Base-by-base conservation (phyloP, 1,140 invertebrate species). In the Calephelis virginiensis region DNA sequence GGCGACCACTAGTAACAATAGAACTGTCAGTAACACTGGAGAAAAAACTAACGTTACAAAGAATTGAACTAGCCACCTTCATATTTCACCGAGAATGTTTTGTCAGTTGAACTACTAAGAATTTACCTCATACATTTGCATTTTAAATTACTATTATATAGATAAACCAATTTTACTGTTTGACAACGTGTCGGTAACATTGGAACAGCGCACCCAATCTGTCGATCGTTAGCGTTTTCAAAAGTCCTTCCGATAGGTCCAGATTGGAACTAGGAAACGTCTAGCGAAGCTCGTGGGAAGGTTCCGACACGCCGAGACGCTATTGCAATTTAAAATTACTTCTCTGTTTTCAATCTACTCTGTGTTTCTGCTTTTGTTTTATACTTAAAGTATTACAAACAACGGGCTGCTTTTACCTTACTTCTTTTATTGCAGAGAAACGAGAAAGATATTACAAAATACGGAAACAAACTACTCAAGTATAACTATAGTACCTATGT, bases 171-270 rank as follows among this genome's bases (percentile, higher is more conserved):
- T 48, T 46, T 43, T 37, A 53, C 9, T 28, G 11, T 46, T 28
- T 8, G 38, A 10, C 28, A 8, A 47, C 28, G 67, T 70, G 73
- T 76, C 74, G 68, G 50, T 14, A 56, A 45, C 65, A 74, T 13
- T 79, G 77, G 68, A 8, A 40, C 65, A 66, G 11, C 62, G 66
- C 67, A 60, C 47, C 70, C 73, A 74, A 81, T 74, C 68, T 65
- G 76, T 75, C 76, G 72, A 74, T 77, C 76, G 76, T 81, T 81
- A 77, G 73, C 67, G 71, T 75, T 81, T 76, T 78, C 73, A 81
- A 81, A 78, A 77, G 76, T 75, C 68, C 76, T 74, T 71, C 74
- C 74, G 74, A 71, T 70, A 62, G 69, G 69, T 77, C 74, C 70
- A 69, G 74, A 81, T 78, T 71, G 70, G 64, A 73, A 67, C 68